Evolutionary conservation across 1,140 invertebrate genomes (phyloP), one percentile per base, ranked within the genome.

Genomic region (Eumeta japonica): DNA sequence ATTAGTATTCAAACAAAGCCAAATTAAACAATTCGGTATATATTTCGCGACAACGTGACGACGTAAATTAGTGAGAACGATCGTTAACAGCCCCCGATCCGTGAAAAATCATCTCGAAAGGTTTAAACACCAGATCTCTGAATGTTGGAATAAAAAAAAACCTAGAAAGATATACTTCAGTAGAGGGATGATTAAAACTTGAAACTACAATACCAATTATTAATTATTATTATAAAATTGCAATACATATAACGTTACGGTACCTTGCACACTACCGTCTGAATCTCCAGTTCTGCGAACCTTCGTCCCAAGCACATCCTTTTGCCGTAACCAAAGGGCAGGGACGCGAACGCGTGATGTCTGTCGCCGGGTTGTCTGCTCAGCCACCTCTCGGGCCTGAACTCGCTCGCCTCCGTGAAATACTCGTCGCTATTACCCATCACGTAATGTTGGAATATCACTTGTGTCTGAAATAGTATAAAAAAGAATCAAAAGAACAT

Each of bases 371-470:
- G 28, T 0, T 54, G 39, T 1, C 54, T 36, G 31, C 54, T 79
- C 16, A 89, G 48, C 89, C 90, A 93, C 28, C 90, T 75, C 53
- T 91, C 88, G 0, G 90, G 90, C 2, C 79, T 38, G 59, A 89
- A 92, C 37, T 79, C 62, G 1, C 81, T 60, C 16, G 86, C 81
- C 3, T 82, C 60, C 1, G 79, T 64, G 53, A 91, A 90, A 50
- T 87, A 87, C 50, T 83, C 79, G 19, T 86, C 83, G 37, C 79
- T 76, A 60, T 89, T 89, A 10, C 86, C 86, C 45, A 88, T 87
- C 7, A 87, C 86, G 51, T 87, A 83, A 62, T 89, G 87, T 56
- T 88, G 87, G 61, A 90, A 89, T 37, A 89, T 83, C 11, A 89
- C 83, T 71, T 89, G 87, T 0, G 86, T 87, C 88, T 90, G 57